Evolutionary conservation across 2,797 vertebrate species (phyloP).

Genomic region (Nyctibius grandis): DNA sequence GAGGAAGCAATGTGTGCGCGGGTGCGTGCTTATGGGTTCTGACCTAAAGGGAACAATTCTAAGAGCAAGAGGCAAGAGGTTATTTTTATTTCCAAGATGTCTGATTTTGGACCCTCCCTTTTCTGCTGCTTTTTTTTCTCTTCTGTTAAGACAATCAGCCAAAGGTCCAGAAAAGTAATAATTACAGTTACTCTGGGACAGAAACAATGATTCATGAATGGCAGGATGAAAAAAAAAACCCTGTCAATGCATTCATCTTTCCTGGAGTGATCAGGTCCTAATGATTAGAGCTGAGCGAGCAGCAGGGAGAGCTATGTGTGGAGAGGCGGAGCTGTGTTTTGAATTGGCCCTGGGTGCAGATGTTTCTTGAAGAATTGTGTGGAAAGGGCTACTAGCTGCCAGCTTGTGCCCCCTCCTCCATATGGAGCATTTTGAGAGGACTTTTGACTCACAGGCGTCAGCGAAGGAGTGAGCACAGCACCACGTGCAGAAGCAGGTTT

Average conservation of each 20-base stretch:
- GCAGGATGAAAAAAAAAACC: background rate
- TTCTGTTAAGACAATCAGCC: background rate
- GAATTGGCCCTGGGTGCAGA: background rate
- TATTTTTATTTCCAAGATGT: background rate
- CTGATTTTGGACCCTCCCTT: background rate
- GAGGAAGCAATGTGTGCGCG: background rate
- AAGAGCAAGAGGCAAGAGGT: background rate
- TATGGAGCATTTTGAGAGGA: background rate
- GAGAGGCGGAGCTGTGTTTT: background rate
- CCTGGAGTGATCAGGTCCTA: background rate
- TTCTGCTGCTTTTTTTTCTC: background rate
- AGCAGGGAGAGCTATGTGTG: background rate
- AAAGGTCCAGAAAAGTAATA: slow-evolving; percentile 5
- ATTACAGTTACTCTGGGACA: background rate
- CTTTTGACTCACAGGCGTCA: background rate
- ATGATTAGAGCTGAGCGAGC: background rate
- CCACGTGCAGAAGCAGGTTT: background rate
- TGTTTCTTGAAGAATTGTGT: background rate
- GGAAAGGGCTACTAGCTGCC: background rate
- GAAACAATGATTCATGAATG: background rate
- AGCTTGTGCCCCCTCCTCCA: rapidly evolving
- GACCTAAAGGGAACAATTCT: background rate
- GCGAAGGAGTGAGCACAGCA: background rate
- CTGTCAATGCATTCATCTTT: background rate
- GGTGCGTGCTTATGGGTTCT: background rate